These are phyloP conservation scores for Hydrotaea cyrtoneurina DNA, from an alignment of 2,888 invertebrate genomes.

Conservation along the genomic window DNA sequence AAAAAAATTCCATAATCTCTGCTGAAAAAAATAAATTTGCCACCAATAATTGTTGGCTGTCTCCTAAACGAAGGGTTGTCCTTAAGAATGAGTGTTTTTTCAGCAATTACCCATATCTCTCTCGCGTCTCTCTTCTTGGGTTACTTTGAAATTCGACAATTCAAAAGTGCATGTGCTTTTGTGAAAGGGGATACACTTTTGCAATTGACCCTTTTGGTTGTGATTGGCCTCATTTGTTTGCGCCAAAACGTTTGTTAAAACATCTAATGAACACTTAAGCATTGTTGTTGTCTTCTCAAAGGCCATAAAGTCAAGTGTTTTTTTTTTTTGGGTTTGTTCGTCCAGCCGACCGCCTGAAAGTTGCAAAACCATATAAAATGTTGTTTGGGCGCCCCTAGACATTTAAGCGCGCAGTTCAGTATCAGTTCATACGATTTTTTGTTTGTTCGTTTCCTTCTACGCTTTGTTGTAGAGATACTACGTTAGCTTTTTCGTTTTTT, in stretches of 20 bases:
- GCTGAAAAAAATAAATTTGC: no score
- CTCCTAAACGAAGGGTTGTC: no score
- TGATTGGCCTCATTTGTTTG: not conserved
- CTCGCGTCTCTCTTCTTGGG: no score
- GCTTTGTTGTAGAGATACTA: conserved; percentile 9
- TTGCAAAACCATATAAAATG: conserved; percentile 54
- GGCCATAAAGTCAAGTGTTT: conserved; percentile 23
- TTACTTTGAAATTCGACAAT: not conserved
- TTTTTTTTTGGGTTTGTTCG: no score
- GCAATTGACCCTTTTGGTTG: conserved; percentile 41
- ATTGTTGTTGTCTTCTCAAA: not conserved
- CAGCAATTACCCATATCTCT: no score
- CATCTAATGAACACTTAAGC: not conserved
- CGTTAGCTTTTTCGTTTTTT: conserved; percentile 4
- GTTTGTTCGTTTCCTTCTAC: not conserved
- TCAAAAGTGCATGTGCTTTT: conserved; percentile 20
- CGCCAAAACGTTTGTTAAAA: not conserved
- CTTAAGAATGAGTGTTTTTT: no score
- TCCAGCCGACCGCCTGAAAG: not conserved
- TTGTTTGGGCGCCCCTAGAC: not conserved
- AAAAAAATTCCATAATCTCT: no score
- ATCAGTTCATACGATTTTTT: conserved; percentile 19
- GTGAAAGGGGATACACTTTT: conserved; percentile 13
- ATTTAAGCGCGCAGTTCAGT: not conserved
- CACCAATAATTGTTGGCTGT: no score